These are phyloP conservation scores for Mirounga angustirostris DNA, from an alignment of 2,113 vertebrate genomes.

Conservation along the genomic window DNA sequence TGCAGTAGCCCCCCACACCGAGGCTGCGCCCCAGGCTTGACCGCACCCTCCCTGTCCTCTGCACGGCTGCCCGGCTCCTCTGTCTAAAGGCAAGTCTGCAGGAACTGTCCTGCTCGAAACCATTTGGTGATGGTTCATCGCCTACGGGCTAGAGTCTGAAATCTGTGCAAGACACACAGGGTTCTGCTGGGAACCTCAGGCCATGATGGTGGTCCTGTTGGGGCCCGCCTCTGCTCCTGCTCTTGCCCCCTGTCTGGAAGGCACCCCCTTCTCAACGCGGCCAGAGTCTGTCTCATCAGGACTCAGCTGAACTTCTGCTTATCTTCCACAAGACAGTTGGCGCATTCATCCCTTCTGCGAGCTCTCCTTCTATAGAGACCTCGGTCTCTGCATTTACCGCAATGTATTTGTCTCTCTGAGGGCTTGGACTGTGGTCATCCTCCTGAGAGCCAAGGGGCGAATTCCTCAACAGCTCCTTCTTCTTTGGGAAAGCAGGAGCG, in stretches of 20 bases:
- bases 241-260: background rate
- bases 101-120: background rate
- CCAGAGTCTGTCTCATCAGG: background rate
- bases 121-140: fast-evolving
- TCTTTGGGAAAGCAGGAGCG: background rate
- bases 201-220: too few relatives aligned
- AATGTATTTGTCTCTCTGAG: background rate
- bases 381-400: background rate
- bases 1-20: fast-evolving
- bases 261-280: too few relatives aligned
- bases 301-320: background rate
- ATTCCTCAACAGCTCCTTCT: background rate
- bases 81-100: background rate
- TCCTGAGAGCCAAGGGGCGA: background rate
- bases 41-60: fast-evolving
- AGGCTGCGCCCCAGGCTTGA: background rate
- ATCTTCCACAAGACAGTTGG: background rate
- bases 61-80: fast-evolving
- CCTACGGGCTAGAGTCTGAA: background rate
- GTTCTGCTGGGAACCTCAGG: background rate
- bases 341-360: background rate
- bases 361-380: background rate
- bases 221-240: too few relatives aligned
- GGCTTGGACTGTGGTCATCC: background rate
- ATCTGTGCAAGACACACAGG: fast-evolving